Base-by-base conservation (phyloP, 2,797 vertebrate genomes). In the Lophius americanus region DNA sequence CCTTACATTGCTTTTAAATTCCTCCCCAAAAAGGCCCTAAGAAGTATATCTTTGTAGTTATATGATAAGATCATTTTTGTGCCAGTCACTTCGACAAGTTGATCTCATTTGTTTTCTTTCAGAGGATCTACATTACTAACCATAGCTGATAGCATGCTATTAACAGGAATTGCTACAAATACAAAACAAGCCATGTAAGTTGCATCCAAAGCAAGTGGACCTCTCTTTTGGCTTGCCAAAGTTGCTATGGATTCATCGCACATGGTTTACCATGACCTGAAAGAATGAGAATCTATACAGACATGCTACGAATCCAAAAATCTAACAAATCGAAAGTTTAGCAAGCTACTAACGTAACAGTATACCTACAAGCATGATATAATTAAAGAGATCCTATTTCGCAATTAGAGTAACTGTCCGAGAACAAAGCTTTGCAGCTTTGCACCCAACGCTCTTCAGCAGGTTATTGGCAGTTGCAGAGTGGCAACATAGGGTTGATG, bases 131-230 rank as follows among this genome's bases (percentile, higher is more conserved):
- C 64, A 63, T 54, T 62, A 86, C 83, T 86, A 90, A 89, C 85
- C 60, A 68, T 71, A 59, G 79, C 63, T 70, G 58, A 70, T 61
- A 68, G 86, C 89, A 91, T 88, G 90, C 78, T 51, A 39, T 60
- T 37, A 70, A 60, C 53, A 77, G 42, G 64, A 49, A 14, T 57
- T 60, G 52, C 60, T 42, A 73, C 63, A 23, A 23, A 23, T 23
- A 23, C 23, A 1, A 23, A 23, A 23, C 23, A 23, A 23, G 23
- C 23, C 23, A 23, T 23, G 23, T 23, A 23, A 23, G 23, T 23
- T 23, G 23, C 23, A 23, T 23, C 23, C 23, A 23, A 23, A 23
- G 23, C 23, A 23, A 23, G 23, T 23, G 23, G 23, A 23, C 23
- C 23, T 23, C 23, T 23, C 23, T 23, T 23, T 23, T 23, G 23